Evolutionary conservation across 2,888 invertebrate genomes (phyloP).

Genomic region (Polia nebulosa): DNA sequence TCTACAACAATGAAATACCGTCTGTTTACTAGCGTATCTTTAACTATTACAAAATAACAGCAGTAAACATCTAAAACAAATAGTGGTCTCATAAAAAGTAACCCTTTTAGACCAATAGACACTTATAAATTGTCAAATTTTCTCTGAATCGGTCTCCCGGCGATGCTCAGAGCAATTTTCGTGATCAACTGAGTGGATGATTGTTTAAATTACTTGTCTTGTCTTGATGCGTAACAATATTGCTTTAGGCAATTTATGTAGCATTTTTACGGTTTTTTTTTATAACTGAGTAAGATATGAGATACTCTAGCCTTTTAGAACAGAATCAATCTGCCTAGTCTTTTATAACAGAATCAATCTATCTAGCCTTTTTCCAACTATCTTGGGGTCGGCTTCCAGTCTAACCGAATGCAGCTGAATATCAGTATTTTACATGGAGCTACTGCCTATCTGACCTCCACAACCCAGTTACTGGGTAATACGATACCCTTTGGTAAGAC

Average conservation of each 20-base stretch:
- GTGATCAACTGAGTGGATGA: conserved; percentile 79
- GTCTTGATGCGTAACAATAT: conserved; percentile 67
- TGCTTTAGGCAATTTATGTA: conserved; percentile 60
- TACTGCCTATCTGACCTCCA: too few species aligned
- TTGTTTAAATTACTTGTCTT: conserved; percentile 72
- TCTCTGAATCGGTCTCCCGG: conserved; percentile 47
- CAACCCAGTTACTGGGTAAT: too few species aligned
- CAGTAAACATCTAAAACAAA: conserved; percentile 31
- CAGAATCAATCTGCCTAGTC: too few species aligned
- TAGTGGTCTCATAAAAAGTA: conserved; percentile 48
- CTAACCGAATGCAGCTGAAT: too few species aligned
- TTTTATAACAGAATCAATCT: too few species aligned
- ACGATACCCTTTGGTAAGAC: too few species aligned
- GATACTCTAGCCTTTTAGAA: conserved; percentile 23
- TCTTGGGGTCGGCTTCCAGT: too few species aligned
- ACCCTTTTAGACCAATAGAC: conserved; percentile 47
- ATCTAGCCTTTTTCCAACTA: too few species aligned
- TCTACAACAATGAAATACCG: conserved; percentile 9
- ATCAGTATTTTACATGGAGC: too few species aligned
- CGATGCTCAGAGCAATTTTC: conserved; percentile 74
- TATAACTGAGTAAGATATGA: conserved; percentile 25
- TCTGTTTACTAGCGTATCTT: neutral
- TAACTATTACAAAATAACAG: neutral
- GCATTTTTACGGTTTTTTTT: conserved; percentile 49
- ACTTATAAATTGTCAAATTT: conserved; percentile 60